A percentile compares a stretch with the other conserved stretches of the same genome.
phyloP scores from a whole-genome alignment of 2,888 invertebrate species.

The Quadroppia sp. region DNA sequence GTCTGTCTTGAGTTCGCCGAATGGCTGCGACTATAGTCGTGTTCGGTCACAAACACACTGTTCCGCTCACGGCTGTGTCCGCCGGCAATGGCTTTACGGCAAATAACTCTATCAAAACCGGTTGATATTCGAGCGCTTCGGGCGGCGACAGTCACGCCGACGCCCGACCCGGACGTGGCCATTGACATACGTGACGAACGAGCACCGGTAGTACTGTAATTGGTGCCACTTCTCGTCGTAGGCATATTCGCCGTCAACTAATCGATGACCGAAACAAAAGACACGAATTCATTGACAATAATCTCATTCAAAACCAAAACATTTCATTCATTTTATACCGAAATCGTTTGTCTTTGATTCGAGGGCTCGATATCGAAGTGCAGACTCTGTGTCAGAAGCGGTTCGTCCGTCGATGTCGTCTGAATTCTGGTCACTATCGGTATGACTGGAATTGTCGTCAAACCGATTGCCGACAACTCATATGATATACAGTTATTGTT shows the following conservation, averaged over 20 bases:
- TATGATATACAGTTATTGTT: not conserved
- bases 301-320: not conserved
- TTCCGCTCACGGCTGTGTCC: too few relatives aligned
- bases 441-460: conserved; percentile 18
- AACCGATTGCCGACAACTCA: conserved; percentile 14
- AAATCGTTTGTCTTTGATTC: conserved; percentile 27
- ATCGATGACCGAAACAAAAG: not conserved
- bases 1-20: not conserved
- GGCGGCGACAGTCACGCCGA: not conserved
- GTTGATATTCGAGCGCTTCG: not conserved
- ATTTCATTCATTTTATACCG: conserved; percentile 1
- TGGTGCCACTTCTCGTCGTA: conserved; percentile 13
- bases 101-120: too few relatives aligned
- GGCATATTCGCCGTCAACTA: conserved; percentile 25
- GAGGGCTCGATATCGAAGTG: conserved; percentile 7
- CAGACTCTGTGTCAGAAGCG: not conserved
- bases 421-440: conserved; percentile 24
- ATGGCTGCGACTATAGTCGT: conserved; percentile 19
- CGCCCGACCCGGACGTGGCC: not conserved
- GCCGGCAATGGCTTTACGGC: not conserved
- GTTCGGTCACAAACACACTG: not conserved
- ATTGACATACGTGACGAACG: not conserved
- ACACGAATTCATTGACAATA: not conserved
- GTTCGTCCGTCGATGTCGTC: not conserved
- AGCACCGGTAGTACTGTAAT: not conserved